phyloP scores from a whole-genome alignment of 2,888 invertebrate genomes.

The Harpalus rubripes region DNA sequence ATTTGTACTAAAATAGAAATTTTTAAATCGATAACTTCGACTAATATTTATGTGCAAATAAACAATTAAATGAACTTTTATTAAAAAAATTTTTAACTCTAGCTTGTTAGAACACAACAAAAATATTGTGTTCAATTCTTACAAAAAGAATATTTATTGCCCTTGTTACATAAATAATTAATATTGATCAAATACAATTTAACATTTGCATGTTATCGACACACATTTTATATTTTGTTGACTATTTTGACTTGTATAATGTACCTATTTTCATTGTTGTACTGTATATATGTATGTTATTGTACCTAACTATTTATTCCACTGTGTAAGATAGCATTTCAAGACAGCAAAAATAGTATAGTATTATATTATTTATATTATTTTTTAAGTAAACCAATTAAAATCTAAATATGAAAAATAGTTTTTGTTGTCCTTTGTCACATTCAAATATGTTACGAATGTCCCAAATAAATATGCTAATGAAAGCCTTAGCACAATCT shows the following conservation, averaged over 20 bases:
- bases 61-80: too few species aligned
- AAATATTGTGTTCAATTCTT: too few species aligned
- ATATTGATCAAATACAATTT: not conserved
- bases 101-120: not conserved
- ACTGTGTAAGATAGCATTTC: slow-evolving; percentile 66
- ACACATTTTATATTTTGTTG: slow-evolving; percentile 58
- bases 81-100: too few species aligned
- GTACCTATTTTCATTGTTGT: slow-evolving; percentile 61
- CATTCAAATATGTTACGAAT: too few species aligned
- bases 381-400: slow-evolving; percentile 65
- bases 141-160: too few species aligned
- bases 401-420: slow-evolving; percentile 23
- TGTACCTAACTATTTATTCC: slow-evolving; percentile 67
- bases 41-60: too few species aligned
- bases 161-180: not conserved
- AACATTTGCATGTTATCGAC: slow-evolving; percentile 48
- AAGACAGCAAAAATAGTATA: slow-evolving; percentile 64
- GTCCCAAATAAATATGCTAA: too few species aligned
- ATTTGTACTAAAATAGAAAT: too few species aligned
- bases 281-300: slow-evolving; percentile 66
- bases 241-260: slow-evolving; percentile 65
- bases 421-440: not conserved
- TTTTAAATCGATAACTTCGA: too few species aligned
- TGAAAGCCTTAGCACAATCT: too few species aligned
- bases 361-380: slow-evolving; percentile 66